Evolutionary conservation across 2,888 invertebrate species (phyloP), one percentile per base, ranked within the genome.

Genomic region (Acheta domesticus): DNA sequence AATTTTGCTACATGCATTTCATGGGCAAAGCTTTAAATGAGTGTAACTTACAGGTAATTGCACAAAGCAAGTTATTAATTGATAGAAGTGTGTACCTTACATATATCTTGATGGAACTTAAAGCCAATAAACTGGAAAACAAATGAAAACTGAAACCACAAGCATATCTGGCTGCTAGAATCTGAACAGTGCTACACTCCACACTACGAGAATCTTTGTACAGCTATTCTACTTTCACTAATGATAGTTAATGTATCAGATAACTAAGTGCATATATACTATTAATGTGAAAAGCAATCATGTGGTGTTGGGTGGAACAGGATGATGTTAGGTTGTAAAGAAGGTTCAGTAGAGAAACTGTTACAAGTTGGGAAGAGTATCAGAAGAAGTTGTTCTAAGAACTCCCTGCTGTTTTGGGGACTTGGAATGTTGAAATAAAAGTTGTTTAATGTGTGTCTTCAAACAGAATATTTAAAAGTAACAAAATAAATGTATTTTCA

Each of bases 231-330:
- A 62, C 36, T 62, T 62, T 62, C 62, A 62, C 62, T 62, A 62
- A 62, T n/a, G 62, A 62, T 62, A 62, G 62, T 62, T 62, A 36
- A 62, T 62, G 62, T 62, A 62, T 62, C 62, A 62, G 62, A 62
- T 62, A 62, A 62, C 62, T 62, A 62, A 62, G n/a, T 62, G 62
- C 62, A 62, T 62, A 62, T 62, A n/a, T 62, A 62, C 62, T 62
- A 62, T 62, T 62, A 62, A 14, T 62, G 62, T 62, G 62, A 62
- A 62, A 62, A 62, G 62, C 62, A 62, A 62, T 62, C 62, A 62
- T 62, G 16, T 62, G 62, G 62, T 62, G 62, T 12, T 62, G 62
- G 62, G n/a, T n/a, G 62, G n/a, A 62, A 62, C n/a, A n/a, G 62
- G 62, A 62, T 62, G 62, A 62, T 62, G 62, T 62, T 19, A 62